phyloP scores from a whole-genome alignment of 2,113 vertebrate genomes.

The Brachyhypopomus occidentalis region DNA sequence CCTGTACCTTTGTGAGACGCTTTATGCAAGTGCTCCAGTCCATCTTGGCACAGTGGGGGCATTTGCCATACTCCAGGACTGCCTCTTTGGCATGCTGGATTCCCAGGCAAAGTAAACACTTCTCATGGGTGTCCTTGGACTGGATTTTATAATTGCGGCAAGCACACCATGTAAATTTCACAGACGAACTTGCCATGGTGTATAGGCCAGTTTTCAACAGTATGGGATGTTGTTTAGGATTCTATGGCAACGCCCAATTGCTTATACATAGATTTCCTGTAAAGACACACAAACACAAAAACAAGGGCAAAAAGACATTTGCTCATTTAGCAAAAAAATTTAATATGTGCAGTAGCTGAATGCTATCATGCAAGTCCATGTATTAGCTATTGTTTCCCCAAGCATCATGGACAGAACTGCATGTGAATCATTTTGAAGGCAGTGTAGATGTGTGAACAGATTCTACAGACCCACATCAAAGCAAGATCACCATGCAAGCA shows the following conservation, averaged over 20 bases:
- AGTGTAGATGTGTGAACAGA: too few relatives aligned
- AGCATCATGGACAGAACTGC: too few relatives aligned
- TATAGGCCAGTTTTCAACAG: neutral
- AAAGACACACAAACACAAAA: neutral
- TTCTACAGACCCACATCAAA: too few relatives aligned
- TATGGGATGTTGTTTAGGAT: neutral
- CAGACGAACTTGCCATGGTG: conserved; percentile 51
- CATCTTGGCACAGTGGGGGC: conserved; percentile 59
- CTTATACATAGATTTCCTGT: conserved; percentile 9
- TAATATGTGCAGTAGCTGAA: neutral
- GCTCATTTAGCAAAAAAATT: neutral
- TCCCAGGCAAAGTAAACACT: conserved; percentile 57
- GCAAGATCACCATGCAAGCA: too few relatives aligned
- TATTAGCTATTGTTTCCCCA: too few relatives aligned
- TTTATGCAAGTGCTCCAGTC: conserved; percentile 62
- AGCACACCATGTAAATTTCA: conserved; percentile 56
- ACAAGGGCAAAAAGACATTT: neutral
- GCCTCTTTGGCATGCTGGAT: conserved; percentile 61
- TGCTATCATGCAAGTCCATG: neutral
- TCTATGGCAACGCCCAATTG: neutral
- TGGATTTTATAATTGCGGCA: conserved; percentile 60
- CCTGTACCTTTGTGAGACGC: conserved; percentile 58
- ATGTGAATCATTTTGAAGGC: too few relatives aligned
- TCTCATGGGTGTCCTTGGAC: conserved; percentile 57
- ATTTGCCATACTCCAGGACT: conserved; percentile 59